A percentile compares a stretch with the other conserved stretches of the same genome.
These are phyloP conservation scores for Osmoderma eremita DNA, from an alignment of 2,888 invertebrate genomes.

Conservation along the genomic window DNA sequence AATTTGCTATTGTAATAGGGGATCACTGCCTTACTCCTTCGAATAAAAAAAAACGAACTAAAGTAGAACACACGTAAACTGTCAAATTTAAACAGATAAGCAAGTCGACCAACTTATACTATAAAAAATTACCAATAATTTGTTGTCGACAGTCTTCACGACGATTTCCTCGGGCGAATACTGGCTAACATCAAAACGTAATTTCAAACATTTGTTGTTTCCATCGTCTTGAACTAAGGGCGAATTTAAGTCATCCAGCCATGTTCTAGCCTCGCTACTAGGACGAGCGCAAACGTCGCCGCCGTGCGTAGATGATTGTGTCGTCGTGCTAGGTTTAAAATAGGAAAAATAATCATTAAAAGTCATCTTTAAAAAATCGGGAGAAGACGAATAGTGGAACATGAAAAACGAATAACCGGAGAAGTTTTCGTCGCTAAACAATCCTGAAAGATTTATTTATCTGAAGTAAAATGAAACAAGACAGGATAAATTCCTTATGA, in stretches of 20 bases:
- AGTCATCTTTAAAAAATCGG: not conserved
- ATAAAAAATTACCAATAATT: constrained; percentile 86
- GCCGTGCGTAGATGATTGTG: constrained; percentile 61
- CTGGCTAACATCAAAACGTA: constrained; percentile 97
- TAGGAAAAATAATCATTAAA: constrained; percentile 14
- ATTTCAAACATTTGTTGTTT: constrained; percentile 91
- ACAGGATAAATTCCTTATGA: no score
- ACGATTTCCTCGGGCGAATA: constrained; percentile 98
- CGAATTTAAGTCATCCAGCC: constrained; percentile 88
- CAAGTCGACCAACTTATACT: no score
- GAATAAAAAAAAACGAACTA: no score
- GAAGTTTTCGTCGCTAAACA: no score
- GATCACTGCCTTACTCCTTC: no score
- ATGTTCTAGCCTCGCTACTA: constrained; percentile 70
- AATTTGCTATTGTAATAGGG: no score
- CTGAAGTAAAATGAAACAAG: no score
- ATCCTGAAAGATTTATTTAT: no score
- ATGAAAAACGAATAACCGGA: no score
- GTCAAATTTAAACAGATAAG: no score
- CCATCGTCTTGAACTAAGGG: constrained; percentile 95
- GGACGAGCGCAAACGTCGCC: constrained; percentile 67
- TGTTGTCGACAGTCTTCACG: constrained; percentile 98
- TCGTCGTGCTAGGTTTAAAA: constrained; percentile 69
- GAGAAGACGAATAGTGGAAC: not conserved
- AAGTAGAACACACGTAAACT: no score